Evolutionary conservation across 2,113 vertebrate species (phyloP).

Genomic region (Cyrtonyx montezumae): DNA sequence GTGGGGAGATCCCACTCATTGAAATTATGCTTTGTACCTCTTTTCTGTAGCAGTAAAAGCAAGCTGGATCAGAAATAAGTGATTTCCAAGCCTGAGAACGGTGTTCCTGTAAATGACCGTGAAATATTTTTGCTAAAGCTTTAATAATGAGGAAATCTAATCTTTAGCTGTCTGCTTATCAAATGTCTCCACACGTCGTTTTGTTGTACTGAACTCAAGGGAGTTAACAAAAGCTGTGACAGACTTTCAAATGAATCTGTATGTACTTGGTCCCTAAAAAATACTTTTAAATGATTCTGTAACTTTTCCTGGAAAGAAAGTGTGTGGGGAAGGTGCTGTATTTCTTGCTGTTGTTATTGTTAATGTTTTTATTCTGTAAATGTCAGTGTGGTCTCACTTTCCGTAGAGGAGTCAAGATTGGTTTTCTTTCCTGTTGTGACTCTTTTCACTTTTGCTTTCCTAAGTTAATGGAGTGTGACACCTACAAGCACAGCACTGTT

Average conservation of each 20-base stretch:
- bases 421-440: background rate
- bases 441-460: background rate
- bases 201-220: background rate
- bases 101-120: background rate
- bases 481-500: background rate
- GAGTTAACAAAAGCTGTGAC: background rate
- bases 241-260: background rate
- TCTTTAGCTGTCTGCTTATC: constrained; percentile 6
- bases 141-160: background rate
- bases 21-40: background rate
- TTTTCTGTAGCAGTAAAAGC: background rate
- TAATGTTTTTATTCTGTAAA: background rate
- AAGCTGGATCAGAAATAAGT: constrained; percentile 20
- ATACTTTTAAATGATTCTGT: background rate
- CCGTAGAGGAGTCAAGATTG: background rate
- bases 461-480: background rate
- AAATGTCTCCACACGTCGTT: background rate
- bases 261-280: background rate
- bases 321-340: background rate
- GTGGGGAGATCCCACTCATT: background rate
- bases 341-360: background rate
- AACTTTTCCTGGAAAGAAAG: background rate
- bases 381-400: background rate
- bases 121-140: background rate
- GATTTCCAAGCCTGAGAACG: background rate